Conservation (phyloP, 2,113 vertebrate species). For the Aptenodytes patagonicus region DNA sequence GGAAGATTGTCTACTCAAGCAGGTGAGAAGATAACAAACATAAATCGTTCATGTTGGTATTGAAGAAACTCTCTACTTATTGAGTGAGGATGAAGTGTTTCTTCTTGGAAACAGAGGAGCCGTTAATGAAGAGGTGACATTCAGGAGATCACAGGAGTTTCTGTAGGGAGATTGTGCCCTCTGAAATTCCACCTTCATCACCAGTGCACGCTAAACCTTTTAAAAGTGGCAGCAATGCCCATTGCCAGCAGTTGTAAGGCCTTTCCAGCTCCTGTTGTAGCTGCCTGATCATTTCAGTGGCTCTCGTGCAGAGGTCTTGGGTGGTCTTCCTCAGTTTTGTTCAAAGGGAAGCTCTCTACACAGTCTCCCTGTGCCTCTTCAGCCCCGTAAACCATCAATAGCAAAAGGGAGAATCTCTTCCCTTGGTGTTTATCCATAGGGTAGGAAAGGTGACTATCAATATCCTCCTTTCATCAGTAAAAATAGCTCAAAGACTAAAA, state of each 20-base stretch:
- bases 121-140: neutral
- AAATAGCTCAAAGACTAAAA: neutral
- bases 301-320: neutral
- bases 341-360: neutral
- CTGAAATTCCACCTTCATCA: neutral
- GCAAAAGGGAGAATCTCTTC: neutral
- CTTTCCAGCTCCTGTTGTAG: neutral
- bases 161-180: neutral
- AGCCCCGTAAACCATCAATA: neutral
- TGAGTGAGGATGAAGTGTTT: neutral
- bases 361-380: neutral
- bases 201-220: neutral
- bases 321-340: neutral
- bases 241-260: neutral
- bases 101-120: neutral
- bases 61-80: neutral
- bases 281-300: neutral
- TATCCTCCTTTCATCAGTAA: neutral
- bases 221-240: neutral
- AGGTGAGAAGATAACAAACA: neutral
- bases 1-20: neutral
- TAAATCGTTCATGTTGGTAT: neutral
- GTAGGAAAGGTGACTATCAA: neutral
- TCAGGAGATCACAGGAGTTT: neutral
- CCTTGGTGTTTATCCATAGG: neutral